Conservation (phyloP, 2,888 invertebrate genomes). For the Philereme vetulata region DNA sequence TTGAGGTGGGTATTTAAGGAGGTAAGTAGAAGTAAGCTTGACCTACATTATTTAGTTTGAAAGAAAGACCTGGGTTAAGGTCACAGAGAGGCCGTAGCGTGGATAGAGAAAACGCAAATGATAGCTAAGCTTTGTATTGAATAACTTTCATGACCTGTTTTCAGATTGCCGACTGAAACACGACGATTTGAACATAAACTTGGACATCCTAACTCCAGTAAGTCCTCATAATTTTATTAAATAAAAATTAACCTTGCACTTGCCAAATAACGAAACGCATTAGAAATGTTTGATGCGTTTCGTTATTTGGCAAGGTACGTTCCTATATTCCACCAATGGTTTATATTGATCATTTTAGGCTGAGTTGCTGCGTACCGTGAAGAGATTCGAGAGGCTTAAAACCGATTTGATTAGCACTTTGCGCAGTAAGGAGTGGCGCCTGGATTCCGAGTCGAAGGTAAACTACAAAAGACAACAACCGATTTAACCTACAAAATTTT, state of each 20-base stretch:
- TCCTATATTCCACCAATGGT: slow-evolving; percentile 1
- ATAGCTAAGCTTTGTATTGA: not conserved
- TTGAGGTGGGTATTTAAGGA: not conserved
- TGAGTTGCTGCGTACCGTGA: slow-evolving; percentile 75
- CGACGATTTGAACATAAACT: slow-evolving; percentile 78
- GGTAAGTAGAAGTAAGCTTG: slow-evolving; percentile 5
- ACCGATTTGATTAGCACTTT: slow-evolving; percentile 78
- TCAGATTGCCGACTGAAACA: slow-evolving; percentile 80
- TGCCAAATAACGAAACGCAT: not conserved
- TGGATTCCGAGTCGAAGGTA: slow-evolving; percentile 80
- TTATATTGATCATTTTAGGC: slow-evolving; percentile 52
- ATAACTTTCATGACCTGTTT: slow-evolving; percentile 39
- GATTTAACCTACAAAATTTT: no score
- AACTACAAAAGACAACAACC: not conserved
- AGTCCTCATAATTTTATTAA: slow-evolving; percentile 32
- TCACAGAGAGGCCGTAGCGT: slow-evolving; percentile 4
- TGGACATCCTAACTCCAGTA: slow-evolving; percentile 78
- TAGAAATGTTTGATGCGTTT: not conserved
- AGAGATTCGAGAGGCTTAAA: slow-evolving; percentile 77
- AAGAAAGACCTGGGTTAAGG: slow-evolving; percentile 12
- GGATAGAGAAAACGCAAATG: not conserved
- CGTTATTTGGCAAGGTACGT: slow-evolving; percentile 1
- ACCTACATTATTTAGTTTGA: slow-evolving; percentile 15
- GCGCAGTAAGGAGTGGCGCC: slow-evolving; percentile 78
- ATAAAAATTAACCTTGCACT: no score